Percentiles rank a stretch among this genome's conserved stretches.
Evolutionary conservation across 1,140 invertebrate species (phyloP).

Genomic region (Drosophila rufa): DNA sequence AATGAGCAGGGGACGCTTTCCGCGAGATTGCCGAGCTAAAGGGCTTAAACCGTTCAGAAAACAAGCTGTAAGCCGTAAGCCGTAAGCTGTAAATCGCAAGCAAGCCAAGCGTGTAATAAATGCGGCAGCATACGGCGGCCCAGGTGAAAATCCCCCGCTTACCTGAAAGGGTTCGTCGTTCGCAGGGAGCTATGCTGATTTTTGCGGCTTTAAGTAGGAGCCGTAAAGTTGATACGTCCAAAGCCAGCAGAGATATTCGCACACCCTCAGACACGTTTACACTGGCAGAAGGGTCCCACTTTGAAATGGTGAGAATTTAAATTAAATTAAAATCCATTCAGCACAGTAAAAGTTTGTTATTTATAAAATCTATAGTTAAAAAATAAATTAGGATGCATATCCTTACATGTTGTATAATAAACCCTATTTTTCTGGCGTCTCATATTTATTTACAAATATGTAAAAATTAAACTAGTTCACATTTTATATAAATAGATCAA

Average conservation of each 20-base stretch:
- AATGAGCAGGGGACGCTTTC: constrained; percentile 55
- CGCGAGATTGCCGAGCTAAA: constrained; percentile 63
- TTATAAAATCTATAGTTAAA: background rate
- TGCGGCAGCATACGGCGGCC: constrained; percentile 57
- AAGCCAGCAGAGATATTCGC: constrained; percentile 21
- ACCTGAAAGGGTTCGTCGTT: constrained; percentile 34
- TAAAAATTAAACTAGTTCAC: too few species aligned
- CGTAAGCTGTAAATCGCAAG: constrained; percentile 52
- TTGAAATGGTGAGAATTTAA: too few species aligned
- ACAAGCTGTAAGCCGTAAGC: constrained; percentile 63
- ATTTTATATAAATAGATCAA: too few species aligned
- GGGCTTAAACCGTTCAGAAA: constrained; percentile 66
- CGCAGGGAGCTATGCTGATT: constrained; percentile 66
- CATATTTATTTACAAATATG: too few species aligned
- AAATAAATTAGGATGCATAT: background rate
- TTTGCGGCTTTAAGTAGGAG: constrained; percentile 70
- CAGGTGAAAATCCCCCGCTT: constrained; percentile 48
- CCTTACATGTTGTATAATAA: background rate
- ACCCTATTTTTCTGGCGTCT: background rate
- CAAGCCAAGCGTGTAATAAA: constrained; percentile 60
- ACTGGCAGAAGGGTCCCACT: background rate
- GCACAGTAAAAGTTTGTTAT: background rate
- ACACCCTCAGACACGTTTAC: constrained; percentile 7
- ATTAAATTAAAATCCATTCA: too few species aligned
- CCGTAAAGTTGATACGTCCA: constrained; percentile 47